phyloP scores from a whole-genome alignment of 2,113 vertebrate genomes.

The Syngnathus typhle region DNA sequence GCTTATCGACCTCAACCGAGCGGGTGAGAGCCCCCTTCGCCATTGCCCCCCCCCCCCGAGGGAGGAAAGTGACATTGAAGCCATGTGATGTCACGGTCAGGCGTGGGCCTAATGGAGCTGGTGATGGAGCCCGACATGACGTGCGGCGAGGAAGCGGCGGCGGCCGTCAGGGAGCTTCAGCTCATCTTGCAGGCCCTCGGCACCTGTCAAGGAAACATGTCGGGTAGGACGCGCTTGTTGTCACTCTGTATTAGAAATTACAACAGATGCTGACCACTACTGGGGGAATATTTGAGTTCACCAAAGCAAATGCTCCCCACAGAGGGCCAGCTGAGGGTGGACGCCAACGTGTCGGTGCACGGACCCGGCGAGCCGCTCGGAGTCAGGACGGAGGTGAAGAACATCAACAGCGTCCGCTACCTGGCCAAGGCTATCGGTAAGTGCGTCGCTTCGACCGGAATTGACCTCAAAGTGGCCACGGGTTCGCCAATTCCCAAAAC shows the following conservation, averaged over 20 bases:
- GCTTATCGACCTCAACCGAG: conserved; percentile 91
- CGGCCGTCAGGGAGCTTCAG: conserved; percentile 89
- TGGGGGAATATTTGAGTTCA: too few species aligned
- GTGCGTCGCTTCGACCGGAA: neutral
- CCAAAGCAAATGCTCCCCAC: neutral
- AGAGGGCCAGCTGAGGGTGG: conserved; percentile 95
- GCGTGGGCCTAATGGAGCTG: conserved; percentile 94
- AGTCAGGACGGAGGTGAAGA: conserved; percentile 91
- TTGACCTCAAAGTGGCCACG: too few species aligned
- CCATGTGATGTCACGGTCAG: conserved; percentile 55
- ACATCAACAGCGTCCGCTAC: conserved; percentile 90
- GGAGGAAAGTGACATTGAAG: neutral
- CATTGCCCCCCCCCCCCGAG: neutral
- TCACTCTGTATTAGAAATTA: conserved; percentile 1
- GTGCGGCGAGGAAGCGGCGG: conserved; percentile 90
- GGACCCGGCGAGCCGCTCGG: conserved; percentile 82
- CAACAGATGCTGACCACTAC: too few species aligned
- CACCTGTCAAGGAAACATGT: conserved; percentile 94
- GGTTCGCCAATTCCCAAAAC: too few species aligned
- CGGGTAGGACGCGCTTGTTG: conserved; percentile 71
- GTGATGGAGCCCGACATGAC: conserved; percentile 97
- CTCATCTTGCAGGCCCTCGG: conserved; percentile 90
- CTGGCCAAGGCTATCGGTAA: conserved; percentile 89
- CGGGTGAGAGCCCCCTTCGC: conserved; percentile 68
- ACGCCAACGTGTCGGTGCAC: conserved; percentile 94